A percentile compares a stretch with the other conserved stretches of the same genome.
phyloP scores from a whole-genome alignment of 92 coral and sea anemone genomes.

The Palythoa grandiflora region DNA sequence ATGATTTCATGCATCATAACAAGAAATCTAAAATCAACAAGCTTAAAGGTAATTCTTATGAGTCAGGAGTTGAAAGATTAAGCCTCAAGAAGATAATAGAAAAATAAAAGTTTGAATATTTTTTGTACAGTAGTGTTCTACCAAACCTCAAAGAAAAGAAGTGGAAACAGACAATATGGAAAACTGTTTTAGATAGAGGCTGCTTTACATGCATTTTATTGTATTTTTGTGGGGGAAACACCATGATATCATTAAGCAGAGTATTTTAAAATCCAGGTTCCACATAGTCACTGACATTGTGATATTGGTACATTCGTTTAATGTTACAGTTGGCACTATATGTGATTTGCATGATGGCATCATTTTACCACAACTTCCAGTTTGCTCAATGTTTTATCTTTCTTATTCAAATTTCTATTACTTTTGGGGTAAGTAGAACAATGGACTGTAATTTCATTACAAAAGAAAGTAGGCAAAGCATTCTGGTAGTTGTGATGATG shows the following conservation, averaged over 20 bases:
- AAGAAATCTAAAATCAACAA: conserved; percentile 15
- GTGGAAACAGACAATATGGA: conserved; percentile 26
- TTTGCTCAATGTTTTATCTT: conserved; percentile 2
- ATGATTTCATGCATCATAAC: conserved; percentile 16
- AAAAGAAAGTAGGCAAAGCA: conserved; percentile 19
- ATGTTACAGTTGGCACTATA: conserved; percentile 22
- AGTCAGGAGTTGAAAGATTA: conserved; percentile 10
- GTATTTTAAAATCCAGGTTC: conserved; percentile 12
- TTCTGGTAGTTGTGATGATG: conserved; percentile 12
- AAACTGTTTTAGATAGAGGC: background rate
- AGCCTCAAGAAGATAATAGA: conserved; percentile 15
- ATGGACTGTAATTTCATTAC: conserved; percentile 8
- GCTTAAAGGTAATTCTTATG: conserved; percentile 19
- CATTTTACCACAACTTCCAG: conserved; percentile 12
- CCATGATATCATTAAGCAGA: conserved; percentile 18
- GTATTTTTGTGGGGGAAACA: background rate
- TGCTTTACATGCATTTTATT: conserved; percentile 8
- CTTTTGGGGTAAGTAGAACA: conserved; percentile 15
- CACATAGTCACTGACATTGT: background rate
- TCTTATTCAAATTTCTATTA: conserved; percentile 5
- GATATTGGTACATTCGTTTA: background rate
- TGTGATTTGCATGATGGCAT: conserved; percentile 11
- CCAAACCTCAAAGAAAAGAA: background rate
- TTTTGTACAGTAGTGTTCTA: conserved; percentile 22
- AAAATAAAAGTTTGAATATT: conserved; percentile 15